Evolutionary conservation across 2,797 vertebrate genomes (phyloP), one percentile per base, ranked within the genome.

Genomic region (Gambusia yucatana): DNA sequence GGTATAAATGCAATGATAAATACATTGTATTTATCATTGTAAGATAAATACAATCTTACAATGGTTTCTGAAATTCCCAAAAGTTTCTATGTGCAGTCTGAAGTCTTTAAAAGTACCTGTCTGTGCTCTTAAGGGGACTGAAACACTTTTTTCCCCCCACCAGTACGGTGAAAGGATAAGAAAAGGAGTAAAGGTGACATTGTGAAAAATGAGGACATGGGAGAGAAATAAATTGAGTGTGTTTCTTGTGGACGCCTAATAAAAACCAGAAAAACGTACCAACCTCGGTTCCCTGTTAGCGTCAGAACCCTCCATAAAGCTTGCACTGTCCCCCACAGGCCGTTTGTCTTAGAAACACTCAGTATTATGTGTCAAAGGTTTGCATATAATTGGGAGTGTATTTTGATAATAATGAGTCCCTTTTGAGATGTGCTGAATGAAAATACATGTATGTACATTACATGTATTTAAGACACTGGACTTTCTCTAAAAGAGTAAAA

Each of bases 171-270:
- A 85, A 20, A 79, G 63, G 41, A 17, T 22, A 63, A 76, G 46
- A 78, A 83, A 79, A 72, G 48, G 28, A 41, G 55, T 16, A 75
- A 43, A 82, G 61, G 48, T 75, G 77, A 63, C 63, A 61, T 2
- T 6, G 61, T 88, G 86, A 89, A 85, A 86, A 86, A 87, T 82
- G 39, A 74, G 63, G 50, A 77, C 46, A 67, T 72, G 81, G 76
- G 75, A 44, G 75, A 75, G 50, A 72, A 80, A 77, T 72, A 75
- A 86, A 52, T 75, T 61, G 84, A 85, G 48, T 48, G 48, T 48
- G 47, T 44, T 82, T 48, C 77, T 28, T 63, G 43, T 65, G 50
- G 71, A 69, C 11, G 50, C 72, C 39, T 48, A 6, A 77, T 44
- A 70, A 46, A 25, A 70, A 70, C 41, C 11, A 44, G 20, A 74